Conservation (phyloP, 2,797 vertebrate genomes). For the Enteromius radiatus region DNA sequence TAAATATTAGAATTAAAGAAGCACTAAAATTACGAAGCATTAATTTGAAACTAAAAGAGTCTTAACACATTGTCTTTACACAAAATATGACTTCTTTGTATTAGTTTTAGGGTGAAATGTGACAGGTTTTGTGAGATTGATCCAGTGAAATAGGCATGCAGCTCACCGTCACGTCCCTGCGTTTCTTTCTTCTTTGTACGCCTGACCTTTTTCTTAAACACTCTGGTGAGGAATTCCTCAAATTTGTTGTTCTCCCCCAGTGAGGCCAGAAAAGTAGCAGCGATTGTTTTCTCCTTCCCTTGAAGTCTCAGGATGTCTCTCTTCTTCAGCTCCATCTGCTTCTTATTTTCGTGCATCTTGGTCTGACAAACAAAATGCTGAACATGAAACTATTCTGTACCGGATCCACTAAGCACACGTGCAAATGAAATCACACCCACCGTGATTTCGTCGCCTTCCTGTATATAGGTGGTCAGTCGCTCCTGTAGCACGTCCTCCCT, state of each 20-base stretch:
- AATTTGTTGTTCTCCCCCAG: conserved; percentile 87
- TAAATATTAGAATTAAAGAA: neutral
- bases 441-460: conserved; percentile 76
- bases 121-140: neutral
- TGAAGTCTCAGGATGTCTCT: conserved; percentile 80
- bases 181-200: conserved; percentile 76
- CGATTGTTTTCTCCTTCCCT: conserved; percentile 79
- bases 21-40: neutral
- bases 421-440: conserved; percentile 66
- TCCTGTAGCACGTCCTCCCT: conserved; percentile 83
- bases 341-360: conserved; percentile 78
- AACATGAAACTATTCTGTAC: neutral
- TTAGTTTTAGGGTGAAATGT: neutral
- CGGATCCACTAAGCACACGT: neutral
- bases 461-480: conserved; percentile 69
- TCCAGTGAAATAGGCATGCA: neutral
- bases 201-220: conserved; percentile 87
- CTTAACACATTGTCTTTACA: neutral
- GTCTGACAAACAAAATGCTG: conserved; percentile 66
- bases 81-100: neutral
- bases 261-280: conserved; percentile 76
- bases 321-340: conserved; percentile 81
- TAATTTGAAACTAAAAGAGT: neutral
- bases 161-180: conserved; percentile 57
- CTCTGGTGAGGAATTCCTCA: conserved; percentile 82